Percentiles rank a stretch among this genome's conserved stretches.
Evolutionary conservation across 2,113 vertebrate species (phyloP).

Genomic region (Pycnonotus jocosus): DNA sequence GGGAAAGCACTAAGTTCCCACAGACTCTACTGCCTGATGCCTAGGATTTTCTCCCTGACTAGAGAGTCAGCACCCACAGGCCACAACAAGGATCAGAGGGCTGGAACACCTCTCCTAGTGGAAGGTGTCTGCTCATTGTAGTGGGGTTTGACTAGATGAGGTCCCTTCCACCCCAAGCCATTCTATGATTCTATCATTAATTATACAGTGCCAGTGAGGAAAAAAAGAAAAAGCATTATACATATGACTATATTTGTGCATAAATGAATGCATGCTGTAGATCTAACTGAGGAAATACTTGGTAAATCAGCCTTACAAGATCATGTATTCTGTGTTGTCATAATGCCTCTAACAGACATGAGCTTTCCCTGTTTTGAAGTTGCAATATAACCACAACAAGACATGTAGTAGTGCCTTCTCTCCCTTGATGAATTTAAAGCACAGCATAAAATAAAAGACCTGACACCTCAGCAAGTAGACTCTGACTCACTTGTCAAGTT

Average conservation of each 20-base stretch:
- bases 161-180: background rate
- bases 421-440: background rate
- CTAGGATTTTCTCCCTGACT: no score
- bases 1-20: no score
- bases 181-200: background rate
- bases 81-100: background rate
- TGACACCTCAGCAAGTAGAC: background rate
- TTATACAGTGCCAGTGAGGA: background rate
- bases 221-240: background rate
- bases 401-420: background rate
- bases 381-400: background rate
- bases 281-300: background rate
- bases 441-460: background rate
- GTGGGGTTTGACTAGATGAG: background rate
- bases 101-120: background rate
- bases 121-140: background rate
- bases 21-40: no score
- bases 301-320: background rate
- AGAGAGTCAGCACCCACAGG: no score
- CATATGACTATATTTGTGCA: background rate
- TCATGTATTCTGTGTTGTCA: background rate
- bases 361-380: background rate
- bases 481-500: background rate
- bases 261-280: background rate
- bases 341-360: background rate